A percentile compares a stretch with the other conserved stretches of the same genome.
Conservation (phyloP, 2,797 vertebrate species). For the Holocentrus rufus region DNA sequence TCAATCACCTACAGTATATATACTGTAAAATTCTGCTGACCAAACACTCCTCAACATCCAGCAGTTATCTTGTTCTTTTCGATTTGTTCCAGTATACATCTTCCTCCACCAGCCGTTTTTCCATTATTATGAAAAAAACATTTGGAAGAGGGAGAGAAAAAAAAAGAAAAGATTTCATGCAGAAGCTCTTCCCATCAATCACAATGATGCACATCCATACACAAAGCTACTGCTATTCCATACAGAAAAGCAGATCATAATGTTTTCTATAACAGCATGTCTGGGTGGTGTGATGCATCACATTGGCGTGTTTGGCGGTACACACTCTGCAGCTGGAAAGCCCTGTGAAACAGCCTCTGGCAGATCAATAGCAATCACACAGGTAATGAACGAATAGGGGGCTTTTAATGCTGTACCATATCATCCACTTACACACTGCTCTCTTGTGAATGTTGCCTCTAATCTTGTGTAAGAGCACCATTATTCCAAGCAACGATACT, state of each 20-base stretch:
- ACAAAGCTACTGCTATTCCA: constrained; percentile 33
- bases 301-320: constrained; percentile 6
- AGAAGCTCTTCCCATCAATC: constrained; percentile 51
- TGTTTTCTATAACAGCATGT: constrained; percentile 29
- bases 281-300: background rate
- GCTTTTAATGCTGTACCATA: constrained; percentile 36
- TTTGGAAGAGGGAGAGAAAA: background rate
- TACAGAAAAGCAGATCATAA: constrained; percentile 4
- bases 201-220: constrained; percentile 47
- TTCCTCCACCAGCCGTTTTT: constrained; percentile 31
- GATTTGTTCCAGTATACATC: constrained; percentile 42
- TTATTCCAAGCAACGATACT: constrained; percentile 5
- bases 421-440: constrained; percentile 30
- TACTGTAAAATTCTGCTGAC: constrained; percentile 53
- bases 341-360: constrained; percentile 15
- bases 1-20: constrained; percentile 18
- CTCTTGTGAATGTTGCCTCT: constrained; percentile 23
- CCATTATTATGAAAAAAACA: constrained; percentile 53
- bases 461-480: constrained; percentile 10
- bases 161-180: background rate
- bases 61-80: constrained; percentile 44
- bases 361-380: constrained; percentile 67
- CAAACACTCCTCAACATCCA: constrained; percentile 27
- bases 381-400: constrained; percentile 58
- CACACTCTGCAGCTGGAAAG: constrained; percentile 22